A percentile compares a stretch with the other conserved stretches of the same genome.
Conservation (phyloP, 2,797 vertebrate species). For the Antrozous pallidus region DNA sequence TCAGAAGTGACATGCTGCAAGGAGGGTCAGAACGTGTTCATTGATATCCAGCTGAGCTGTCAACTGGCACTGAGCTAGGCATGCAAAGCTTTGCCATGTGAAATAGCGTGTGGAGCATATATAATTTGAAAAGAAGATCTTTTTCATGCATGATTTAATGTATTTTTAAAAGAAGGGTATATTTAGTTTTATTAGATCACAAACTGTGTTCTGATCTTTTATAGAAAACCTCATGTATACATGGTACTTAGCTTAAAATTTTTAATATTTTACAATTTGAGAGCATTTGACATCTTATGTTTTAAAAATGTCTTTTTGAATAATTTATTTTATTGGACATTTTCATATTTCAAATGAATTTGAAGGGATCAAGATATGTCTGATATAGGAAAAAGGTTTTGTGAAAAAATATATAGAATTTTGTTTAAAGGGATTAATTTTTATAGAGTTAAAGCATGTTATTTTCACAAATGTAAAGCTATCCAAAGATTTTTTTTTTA, state of each 20-base stretch:
- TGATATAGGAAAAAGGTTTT: conserved; percentile 5
- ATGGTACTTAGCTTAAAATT: background rate
- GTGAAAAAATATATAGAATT: background rate
- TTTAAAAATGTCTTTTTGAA: conserved; percentile 50
- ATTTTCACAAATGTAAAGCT: background rate
- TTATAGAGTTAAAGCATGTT: background rate
- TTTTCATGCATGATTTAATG: conserved; percentile 87
- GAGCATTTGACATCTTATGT: background rate
- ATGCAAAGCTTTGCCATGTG: conserved; percentile 88
- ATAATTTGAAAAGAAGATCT: conserved; percentile 83
- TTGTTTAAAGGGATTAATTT: conserved; percentile 35
- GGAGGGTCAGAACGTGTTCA: conserved; percentile 88
- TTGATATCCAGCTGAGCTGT: conserved; percentile 96
- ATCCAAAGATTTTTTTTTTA: background rate
- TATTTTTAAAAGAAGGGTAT: conserved; percentile 70
- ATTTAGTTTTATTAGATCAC: conserved; percentile 71
- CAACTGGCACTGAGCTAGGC: conserved; percentile 93
- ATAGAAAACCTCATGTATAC: conserved; percentile 2
- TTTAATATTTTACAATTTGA: conserved; percentile 23
- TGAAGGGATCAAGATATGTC: background rate
- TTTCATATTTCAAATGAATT: conserved; percentile 29
- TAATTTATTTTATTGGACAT: conserved; percentile 3
- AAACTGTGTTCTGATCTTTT: conserved; percentile 69
- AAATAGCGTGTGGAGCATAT: conserved; percentile 88
- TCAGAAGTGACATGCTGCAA: conserved; percentile 91